Base-by-base conservation (phyloP, 2,797 vertebrate species). In the Helicolenus hilgendorfi region DNA sequence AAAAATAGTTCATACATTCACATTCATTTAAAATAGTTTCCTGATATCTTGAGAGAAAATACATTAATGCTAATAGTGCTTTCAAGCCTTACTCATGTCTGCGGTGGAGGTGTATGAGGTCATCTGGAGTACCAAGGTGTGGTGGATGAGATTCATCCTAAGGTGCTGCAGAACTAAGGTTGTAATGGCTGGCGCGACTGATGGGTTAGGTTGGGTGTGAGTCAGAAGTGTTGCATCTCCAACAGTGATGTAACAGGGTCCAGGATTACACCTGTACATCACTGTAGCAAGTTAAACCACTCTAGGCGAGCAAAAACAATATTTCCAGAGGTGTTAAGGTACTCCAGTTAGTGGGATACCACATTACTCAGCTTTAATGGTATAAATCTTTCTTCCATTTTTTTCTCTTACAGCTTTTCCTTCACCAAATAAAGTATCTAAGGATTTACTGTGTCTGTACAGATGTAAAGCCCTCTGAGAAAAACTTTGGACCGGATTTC, bases 131-230 rank as follows among this genome's bases (percentile, higher is more conserved):
- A 41, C 7, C 29, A 13, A 59, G 60, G 35, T 31, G 38, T 14
- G 4, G 41, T 22, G 11, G 22, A 75, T 63, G 5, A 26, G 22
- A 27, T 24, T 58, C 13, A 45, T 36, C 11, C 35, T 36, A 45
- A 71, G 7, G 38, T 26, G 5, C 29, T 49, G 3, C 65, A 56
- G 24, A 31, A 7, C 36, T 76, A 0, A 45, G 18, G 26, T 31
- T 53, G 27, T 1, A 1, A n/a, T 56, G 60, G 2, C 4, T 58
- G 60, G 4, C 4, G 1, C 0, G 1, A 1, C 59, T 9, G 64
- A 60, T 18, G 59, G 14, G 59, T 29, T 60, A 18, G 26, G 26
- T 60, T 60, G 59, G 15, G 56, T 26, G 22, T 26, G 56, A 26
- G 56, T 58, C 11, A 58, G 56, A 58, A 26, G 22, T 58, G 55